phyloP scores from a whole-genome alignment of 2,888 invertebrate species.

The Gymnoscelis rufifasciata region DNA sequence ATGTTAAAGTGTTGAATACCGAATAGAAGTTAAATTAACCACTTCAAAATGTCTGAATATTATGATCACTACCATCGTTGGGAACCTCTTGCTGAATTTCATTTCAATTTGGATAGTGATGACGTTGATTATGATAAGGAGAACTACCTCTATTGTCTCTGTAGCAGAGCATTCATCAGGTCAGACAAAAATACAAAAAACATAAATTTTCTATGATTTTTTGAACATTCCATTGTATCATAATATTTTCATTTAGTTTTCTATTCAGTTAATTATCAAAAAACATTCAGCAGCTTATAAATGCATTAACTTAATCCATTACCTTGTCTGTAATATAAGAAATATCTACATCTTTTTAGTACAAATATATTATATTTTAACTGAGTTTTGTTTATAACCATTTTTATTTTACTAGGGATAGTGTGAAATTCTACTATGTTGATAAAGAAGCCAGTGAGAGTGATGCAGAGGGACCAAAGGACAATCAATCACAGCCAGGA shows the following conservation, averaged over 20 bases:
- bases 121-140: conserved; percentile 58
- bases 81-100: conserved; percentile 84
- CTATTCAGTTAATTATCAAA: too few species aligned
- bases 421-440: conserved; percentile 51
- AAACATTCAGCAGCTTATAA: too few species aligned
- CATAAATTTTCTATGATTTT: too few species aligned
- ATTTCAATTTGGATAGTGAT: conserved; percentile 62
- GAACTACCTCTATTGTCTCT: conserved; percentile 82
- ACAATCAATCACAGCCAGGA: conserved; percentile 55
- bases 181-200: conserved; percentile 49
- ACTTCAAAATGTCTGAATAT: conserved; percentile 65
- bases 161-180: conserved; percentile 84
- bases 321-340: too few species aligned
- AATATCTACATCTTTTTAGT: too few species aligned
- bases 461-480: conserved; percentile 52
- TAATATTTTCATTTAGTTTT: too few species aligned
- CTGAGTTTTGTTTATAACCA: too few species aligned
- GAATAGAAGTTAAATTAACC: too few species aligned
- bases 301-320: too few species aligned
- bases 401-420: conserved; percentile 45
- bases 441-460: conserved; percentile 67
- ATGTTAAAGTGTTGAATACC: too few species aligned
- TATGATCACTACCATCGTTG: conserved; percentile 75
- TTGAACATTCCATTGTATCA: too few species aligned
- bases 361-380: too few species aligned